A percentile compares a stretch with the other conserved stretches of the same genome.
phyloP scores from a whole-genome alignment of 53 echinoderm and acorn worm species.

The Stichopus horrens region DNA sequence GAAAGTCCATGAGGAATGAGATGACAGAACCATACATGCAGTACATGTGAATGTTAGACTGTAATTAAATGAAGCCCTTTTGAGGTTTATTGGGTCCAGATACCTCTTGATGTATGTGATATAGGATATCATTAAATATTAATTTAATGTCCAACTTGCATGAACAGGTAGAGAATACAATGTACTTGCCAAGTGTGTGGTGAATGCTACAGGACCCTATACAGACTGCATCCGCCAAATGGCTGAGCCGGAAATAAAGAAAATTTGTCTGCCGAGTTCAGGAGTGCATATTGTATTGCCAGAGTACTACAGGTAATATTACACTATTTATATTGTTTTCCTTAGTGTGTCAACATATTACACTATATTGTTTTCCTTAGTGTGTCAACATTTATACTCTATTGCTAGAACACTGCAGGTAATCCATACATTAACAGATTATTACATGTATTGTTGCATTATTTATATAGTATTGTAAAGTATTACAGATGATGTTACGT shows the following conservation, averaged over 20 bases:
- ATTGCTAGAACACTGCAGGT: too few species aligned
- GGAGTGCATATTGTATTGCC: constrained; percentile 96
- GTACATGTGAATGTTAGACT: neutral
- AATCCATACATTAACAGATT: too few species aligned
- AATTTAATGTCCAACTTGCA: neutral
- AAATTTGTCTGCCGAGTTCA: constrained; percentile 88
- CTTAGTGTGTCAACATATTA: too few species aligned
- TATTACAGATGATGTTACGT: too few species aligned
- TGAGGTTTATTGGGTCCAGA: neutral
- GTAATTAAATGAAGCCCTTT: neutral
- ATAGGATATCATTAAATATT: neutral
- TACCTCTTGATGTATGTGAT: neutral
- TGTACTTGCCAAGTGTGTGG: constrained; percentile 88
- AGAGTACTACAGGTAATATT: constrained; percentile 88
- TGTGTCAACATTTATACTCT: too few species aligned
- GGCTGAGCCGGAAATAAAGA: constrained; percentile 65
- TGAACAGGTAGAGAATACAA: constrained; percentile 84
- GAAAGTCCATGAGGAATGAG: neutral
- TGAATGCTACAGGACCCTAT: constrained; percentile 96
- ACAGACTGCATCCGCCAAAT: constrained; percentile 82
- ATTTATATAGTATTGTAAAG: too few species aligned
- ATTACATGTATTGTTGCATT: too few species aligned
- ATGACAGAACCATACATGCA: too few species aligned
- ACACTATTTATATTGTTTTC: too few species aligned
- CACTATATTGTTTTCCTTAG: too few species aligned